Base-by-base conservation (phyloP, 64 coral and sea anemone species). In the Dendronephthya gigantea region DNA sequence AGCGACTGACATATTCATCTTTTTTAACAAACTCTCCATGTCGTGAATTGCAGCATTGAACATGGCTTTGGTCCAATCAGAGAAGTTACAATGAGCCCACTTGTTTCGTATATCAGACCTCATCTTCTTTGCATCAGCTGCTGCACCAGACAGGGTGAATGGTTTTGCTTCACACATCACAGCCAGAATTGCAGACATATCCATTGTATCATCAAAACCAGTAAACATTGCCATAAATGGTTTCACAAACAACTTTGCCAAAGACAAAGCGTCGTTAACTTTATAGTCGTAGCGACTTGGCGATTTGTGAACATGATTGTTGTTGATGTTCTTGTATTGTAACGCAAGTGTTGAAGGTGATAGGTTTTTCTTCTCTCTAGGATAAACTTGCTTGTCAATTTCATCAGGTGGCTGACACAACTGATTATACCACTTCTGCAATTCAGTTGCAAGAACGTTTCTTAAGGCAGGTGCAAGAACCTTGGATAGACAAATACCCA, bases 401-500 rank as follows among this genome's bases (percentile, higher is more conserved):
- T 79, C 29, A 3, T 3, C 15, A 28, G 31, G 31, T 35, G 72
- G 32, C 10, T 33, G 30, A 27, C 55, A 62, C 2, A 79, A 29
- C 2, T 33, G 2, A 29, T 34, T 12, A 79, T 79, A 79, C 32
- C 36, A 39, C 1, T 19, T 35, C 15, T 14, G 13, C 2, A 90
- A 55, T 82, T 85, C 65, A 38, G 27, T 29, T 40, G 23, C 68
- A 16, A 85, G 48, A 48, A 90, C 35, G 43, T 85, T 70, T 0
- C 84, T 31, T 32, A 90, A 84, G 0, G 51, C 70, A 51, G 89
- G 89, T 59, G 84, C 19, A 36, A 90, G 69, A 50, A 90, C 12
- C 50, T 51, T 90, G 49, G 85, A 72, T 33, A 90, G 52, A 50
- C 68, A 82, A 82, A 90, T 82, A 13, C 89, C 89, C 32, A 90